Conservation (phyloP, 2,888 invertebrate species). For the Aspidapion aeneum region DNA sequence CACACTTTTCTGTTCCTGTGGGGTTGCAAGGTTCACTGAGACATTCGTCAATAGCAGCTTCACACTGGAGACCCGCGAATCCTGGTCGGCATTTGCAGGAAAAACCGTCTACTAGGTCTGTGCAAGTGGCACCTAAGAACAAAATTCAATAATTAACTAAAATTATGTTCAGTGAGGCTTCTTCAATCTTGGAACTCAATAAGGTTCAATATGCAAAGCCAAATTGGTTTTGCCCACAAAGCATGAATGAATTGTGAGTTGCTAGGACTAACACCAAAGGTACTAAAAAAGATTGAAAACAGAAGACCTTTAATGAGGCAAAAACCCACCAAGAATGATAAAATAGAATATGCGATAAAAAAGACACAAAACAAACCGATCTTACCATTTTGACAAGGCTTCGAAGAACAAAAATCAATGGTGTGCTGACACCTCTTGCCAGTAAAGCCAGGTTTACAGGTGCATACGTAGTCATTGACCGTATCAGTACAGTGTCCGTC, state of each 20-base stretch:
- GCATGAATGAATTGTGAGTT: too few relatives aligned
- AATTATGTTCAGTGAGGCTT: too few relatives aligned
- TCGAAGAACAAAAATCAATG: slow-evolving; percentile 85
- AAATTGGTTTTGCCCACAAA: too few relatives aligned
- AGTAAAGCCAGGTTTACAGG: slow-evolving; percentile 91
- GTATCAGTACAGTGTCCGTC: slow-evolving; percentile 89
- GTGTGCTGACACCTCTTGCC: slow-evolving; percentile 84
- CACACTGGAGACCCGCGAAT: slow-evolving; percentile 88
- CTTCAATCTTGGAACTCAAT: too few relatives aligned
- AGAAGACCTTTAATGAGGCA: too few relatives aligned
- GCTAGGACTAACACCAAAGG: too few relatives aligned
- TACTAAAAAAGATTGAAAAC: too few relatives aligned
- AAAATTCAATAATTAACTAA: too few relatives aligned
- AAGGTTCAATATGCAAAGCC: too few relatives aligned
- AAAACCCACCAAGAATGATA: too few relatives aligned
- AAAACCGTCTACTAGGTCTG: slow-evolving; percentile 87
- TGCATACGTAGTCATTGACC: slow-evolving; percentile 79
- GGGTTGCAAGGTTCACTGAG: slow-evolving; percentile 87
- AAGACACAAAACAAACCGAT: too few relatives aligned
- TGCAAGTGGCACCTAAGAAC: slow-evolving; percentile 74
- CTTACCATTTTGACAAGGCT: slow-evolving; percentile 81
- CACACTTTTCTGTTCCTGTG: slow-evolving; percentile 84
- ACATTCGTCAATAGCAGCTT: slow-evolving; percentile 91
- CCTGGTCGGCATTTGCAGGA: slow-evolving; percentile 91
- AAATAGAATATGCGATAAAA: too few relatives aligned